phyloP scores from a whole-genome alignment of 2,113 vertebrate genomes.

The Excalfactoria chinensis region DNA sequence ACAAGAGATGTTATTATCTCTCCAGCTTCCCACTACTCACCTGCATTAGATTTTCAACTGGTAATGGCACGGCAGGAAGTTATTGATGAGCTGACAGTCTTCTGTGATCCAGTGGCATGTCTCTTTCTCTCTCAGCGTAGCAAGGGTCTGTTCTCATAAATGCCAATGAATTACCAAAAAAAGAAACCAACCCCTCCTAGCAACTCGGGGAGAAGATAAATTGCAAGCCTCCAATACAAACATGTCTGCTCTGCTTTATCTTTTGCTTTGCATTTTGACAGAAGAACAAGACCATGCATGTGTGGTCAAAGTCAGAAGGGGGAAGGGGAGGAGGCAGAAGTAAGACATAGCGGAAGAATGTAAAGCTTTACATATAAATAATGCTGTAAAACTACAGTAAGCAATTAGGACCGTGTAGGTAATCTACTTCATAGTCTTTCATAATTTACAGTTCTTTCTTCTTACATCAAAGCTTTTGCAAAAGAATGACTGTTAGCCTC shows the following conservation, averaged over 20 bases:
- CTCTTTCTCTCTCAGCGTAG: not conserved
- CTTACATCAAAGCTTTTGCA: not conserved
- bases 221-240: not conserved
- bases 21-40: slow-evolving; percentile 41
- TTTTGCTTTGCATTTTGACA: not conserved
- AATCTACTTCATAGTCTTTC: not conserved
- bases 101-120: slow-evolving; percentile 23
- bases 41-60: slow-evolving; percentile 36
- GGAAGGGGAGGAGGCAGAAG: not conserved
- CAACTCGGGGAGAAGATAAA: slow-evolving; percentile 1
- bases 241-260: not conserved
- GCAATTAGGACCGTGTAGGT: not conserved
- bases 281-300: not conserved
- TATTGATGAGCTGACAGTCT: slow-evolving; percentile 42
- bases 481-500: not conserved
- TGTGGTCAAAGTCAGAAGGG: not conserved
- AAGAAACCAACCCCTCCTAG: not conserved
- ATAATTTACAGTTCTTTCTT: not conserved
- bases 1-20: slow-evolving; percentile 57
- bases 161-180: slow-evolving; percentile 33
- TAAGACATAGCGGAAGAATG: not conserved
- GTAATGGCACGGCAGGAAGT: slow-evolving; percentile 53
- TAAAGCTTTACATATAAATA: not conserved
- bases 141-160: slow-evolving; percentile 31
- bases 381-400: not conserved